Base-by-base conservation (phyloP, 1,140 invertebrate genomes). In the Drosophila parabipectinata region DNA sequence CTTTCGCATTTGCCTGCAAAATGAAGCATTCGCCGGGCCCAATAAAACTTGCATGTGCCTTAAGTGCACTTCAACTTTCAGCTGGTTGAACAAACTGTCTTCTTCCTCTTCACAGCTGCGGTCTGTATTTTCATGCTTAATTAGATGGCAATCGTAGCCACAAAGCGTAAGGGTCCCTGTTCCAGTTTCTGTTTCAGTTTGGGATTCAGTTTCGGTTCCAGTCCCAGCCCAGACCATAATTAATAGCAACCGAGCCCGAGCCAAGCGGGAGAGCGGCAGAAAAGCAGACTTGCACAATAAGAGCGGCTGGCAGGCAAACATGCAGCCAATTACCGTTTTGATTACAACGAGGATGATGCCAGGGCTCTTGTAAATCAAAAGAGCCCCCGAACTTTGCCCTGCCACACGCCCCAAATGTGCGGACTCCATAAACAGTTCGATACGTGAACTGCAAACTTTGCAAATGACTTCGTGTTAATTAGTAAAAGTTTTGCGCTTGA, bases 11-110 rank as follows among this genome's bases (percentile, higher is more conserved):
- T 48, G 53, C 63, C 34, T 48, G 54, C 50, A 30, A 59, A 53
- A 71, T 51, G 53, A 50, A 62, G 26, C 50, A 41, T 12, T 18
- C n/a, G n/a, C 14, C 14, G 21, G 21, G 28, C 56, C 57, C 72
- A 44, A 68, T 77, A 67, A 81, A 81, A 72, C 58, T 67, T 81
- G 57, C 57, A 81, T 81, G 62, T 32, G 61, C 54, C 57, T 50
- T 59, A 77, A 81, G 58, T 81, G 78, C 72, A 77, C 60, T 81
- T 72, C 37, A 62, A 62, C 77, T 76, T 76, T 57, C 44, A 28
- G 18, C 44, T 53, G 5, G 44, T 18, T 51, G 44, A 53, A 26
- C 41, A 54, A 48, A 32, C 51, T 55, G 41, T 63, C 66, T 47
- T 47, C 52, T 44, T n/a, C 15, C 56, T 37, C 44, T 48, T 45